Percentiles rank a stretch among this genome's conserved stretches.
Conservation (phyloP, 1,140 invertebrate species). For the Nebria ingens region DNA sequence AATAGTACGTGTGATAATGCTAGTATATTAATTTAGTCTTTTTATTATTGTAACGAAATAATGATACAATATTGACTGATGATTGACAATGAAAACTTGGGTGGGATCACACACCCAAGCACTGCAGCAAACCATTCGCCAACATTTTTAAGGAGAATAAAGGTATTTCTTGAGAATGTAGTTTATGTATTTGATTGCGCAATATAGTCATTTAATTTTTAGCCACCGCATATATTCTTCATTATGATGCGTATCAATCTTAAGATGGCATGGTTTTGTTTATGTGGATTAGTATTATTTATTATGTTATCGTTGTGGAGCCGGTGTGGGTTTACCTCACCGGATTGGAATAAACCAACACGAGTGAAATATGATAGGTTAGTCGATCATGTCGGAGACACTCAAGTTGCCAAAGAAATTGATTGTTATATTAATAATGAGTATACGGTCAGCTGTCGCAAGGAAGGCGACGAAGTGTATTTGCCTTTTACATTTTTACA, state of each 20-base stretch:
- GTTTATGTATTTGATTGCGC: background rate
- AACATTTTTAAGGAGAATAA: background rate
- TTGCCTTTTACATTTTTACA: slow-evolving; percentile 87
- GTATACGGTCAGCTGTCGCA: slow-evolving; percentile 70
- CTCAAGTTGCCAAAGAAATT: slow-evolving; percentile 58
- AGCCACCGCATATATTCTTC: slow-evolving; percentile 28
- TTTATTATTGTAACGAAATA: too few relatives aligned
- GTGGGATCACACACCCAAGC: background rate
- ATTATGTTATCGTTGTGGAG: slow-evolving; percentile 44
- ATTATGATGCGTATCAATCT: slow-evolving; percentile 46
- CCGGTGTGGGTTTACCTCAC: slow-evolving; percentile 33
- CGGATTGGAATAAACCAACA: slow-evolving; percentile 29
- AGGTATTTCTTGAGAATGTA: background rate
- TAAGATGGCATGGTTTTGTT: slow-evolving; percentile 39
- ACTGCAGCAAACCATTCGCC: background rate
- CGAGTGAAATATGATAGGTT: slow-evolving; percentile 19
- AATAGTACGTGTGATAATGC: too few relatives aligned
- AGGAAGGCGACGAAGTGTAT: slow-evolving; percentile 80
- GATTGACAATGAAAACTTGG: background rate
- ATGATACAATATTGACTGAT: background rate
- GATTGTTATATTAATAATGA: slow-evolving; percentile 87
- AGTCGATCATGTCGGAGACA: slow-evolving; percentile 20
- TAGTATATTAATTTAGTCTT: too few relatives aligned
- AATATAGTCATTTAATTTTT: background rate
- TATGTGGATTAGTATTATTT: slow-evolving; percentile 37